Conservation (phyloP, 1,140 invertebrate genomes). For the Rhagoletis pomonella region DNA sequence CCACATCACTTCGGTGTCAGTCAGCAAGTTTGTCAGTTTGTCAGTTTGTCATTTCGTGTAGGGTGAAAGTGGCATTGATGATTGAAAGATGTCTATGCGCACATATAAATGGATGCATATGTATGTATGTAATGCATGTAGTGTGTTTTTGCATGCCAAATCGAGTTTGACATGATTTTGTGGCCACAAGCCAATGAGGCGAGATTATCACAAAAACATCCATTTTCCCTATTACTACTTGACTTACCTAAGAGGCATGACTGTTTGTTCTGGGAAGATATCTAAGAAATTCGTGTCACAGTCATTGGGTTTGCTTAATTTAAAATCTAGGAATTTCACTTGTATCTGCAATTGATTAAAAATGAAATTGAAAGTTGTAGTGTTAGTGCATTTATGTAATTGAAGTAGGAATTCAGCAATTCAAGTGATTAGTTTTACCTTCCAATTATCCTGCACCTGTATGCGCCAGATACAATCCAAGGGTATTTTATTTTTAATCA, state of each 20-base stretch:
- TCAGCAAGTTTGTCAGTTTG: not conserved
- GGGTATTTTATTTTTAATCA: conserved; percentile 73
- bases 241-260: conserved; percentile 77
- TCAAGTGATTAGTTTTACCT: conserved; percentile 77
- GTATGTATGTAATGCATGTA: not conserved
- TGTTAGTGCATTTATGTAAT: too few relatives aligned
- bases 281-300: conserved; percentile 88
- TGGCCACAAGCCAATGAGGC: not conserved
- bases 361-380: too few relatives aligned
- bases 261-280: conserved; percentile 82
- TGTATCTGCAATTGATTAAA: conserved; percentile 79
- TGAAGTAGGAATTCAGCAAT: too few relatives aligned
- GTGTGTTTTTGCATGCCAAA: not conserved
- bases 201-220: not conserved
- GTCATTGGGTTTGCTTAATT: conserved; percentile 85
- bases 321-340: conserved; percentile 81
- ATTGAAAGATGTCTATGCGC: too few relatives aligned
- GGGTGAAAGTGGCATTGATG: conserved; percentile 36
- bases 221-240: not conserved
- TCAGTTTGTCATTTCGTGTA: too few relatives aligned
- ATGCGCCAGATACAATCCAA: conserved; percentile 90
- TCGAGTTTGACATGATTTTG: conserved; percentile 30
- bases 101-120: too few relatives aligned
- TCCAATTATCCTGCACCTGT: conserved; percentile 79
- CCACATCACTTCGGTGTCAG: not conserved